Base-by-base conservation (phyloP, 2,888 invertebrate species). In the Drosophila paranaensis region DNA sequence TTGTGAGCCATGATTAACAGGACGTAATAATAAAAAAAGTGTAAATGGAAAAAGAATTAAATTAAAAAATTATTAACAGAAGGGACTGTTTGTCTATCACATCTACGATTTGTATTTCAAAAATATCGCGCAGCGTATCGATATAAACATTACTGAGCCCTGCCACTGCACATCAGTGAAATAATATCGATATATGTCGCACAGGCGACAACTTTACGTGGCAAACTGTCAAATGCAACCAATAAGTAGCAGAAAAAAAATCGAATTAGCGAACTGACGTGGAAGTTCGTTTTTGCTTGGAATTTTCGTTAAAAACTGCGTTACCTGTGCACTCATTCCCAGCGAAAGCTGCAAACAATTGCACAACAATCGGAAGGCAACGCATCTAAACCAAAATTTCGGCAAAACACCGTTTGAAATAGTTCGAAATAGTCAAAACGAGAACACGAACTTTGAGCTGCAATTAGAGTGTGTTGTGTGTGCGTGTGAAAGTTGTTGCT, bases 191-290 rank as follows among this genome's bases (percentile, higher is more conserved):
- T 75, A 60, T 57, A 50, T 72, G 60, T 61, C 63, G 64, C 69
- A 63, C 58, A 63, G 74, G 62, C 79, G 71, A 78, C 79, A 74
- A 81, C 79, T 81, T 89, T 90, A 90, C 91, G 91, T 91, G 90
- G 91, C 91, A 90, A 82, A 88, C 77, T 81, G 89, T 88, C 90
- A 89, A 88, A 89, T 76, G 73, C 74, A 70, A 68, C 76, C 60
- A 85, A 77, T 50, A 74, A 50, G 78, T 55, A 77, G 84, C 71
- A 77, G 77, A 78, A 72, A 50, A 50, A 83, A 90, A 80, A 88
- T 81, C 82, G 83, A 86, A 81, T 82, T 75, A 71, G 81, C 82
- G 76, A 79, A 89, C 91, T 91, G 91, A 91, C 91, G 91, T 91
- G 91, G 91, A 91, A 86, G 87, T 90, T 89, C 73, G 77, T 40